Evolutionary conservation across 2,113 vertebrate genomes (phyloP).

Genomic region (Corythornis madagascariensis): DNA sequence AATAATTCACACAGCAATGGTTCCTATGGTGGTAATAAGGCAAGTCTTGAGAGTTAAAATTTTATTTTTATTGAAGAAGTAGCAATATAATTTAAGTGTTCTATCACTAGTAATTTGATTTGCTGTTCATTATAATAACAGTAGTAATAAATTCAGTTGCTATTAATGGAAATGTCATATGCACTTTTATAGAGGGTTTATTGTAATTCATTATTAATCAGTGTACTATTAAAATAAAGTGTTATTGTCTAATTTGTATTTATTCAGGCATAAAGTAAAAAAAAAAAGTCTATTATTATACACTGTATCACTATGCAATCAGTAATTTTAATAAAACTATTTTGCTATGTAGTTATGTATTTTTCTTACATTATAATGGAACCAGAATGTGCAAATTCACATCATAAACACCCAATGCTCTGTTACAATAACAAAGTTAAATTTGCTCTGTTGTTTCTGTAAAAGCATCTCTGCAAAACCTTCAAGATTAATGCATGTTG

Average conservation of each 20-base stretch:
- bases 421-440: neutral
- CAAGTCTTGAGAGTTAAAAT: neutral
- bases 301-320: neutral
- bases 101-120: conserved; percentile 47
- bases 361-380: neutral
- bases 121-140: conserved; percentile 51
- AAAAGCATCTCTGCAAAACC: neutral
- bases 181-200: conserved; percentile 39
- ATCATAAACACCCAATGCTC: neutral
- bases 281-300: neutral
- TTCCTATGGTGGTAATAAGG: neutral
- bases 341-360: neutral
- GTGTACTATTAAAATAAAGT: conserved; percentile 56
- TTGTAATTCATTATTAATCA: conserved; percentile 61
- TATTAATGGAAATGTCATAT: conserved; percentile 57
- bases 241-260: conserved; percentile 52
- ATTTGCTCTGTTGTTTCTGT: neutral
- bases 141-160: conserved; percentile 63
- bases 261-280: conserved; percentile 59
- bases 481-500: neutral
- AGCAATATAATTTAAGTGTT: conserved; percentile 19
- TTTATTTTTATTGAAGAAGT: conserved; percentile 4
- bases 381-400: neutral
- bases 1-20: neutral
- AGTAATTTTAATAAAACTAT: neutral